Percentiles rank a stretch among this genome's conserved stretches.
These are phyloP conservation scores for Sphaeridia pumilis DNA, from an alignment of 2,888 invertebrate species.

Conservation along the genomic window DNA sequence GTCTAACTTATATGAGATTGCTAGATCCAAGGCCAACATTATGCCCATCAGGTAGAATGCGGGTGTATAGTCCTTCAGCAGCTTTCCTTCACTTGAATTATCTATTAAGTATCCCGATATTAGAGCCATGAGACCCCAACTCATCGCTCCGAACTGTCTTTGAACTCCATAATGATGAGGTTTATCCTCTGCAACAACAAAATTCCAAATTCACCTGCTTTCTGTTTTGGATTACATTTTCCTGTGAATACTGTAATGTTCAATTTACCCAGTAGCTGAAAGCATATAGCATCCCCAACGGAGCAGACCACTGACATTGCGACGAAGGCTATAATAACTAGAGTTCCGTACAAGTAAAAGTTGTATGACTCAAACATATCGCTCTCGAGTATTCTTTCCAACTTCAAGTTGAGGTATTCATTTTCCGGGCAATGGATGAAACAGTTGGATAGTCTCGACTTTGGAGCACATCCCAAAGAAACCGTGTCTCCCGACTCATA, in stretches of 20 bases:
- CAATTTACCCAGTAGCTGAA: slow-evolving; percentile 59
- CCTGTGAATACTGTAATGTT: background rate
- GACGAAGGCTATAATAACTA: slow-evolving; percentile 68
- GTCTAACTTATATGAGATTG: slow-evolving; percentile 35
- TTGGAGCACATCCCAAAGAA: slow-evolving; percentile 19
- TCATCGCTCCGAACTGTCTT: slow-evolving; percentile 75
- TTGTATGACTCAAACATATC: slow-evolving; percentile 41
- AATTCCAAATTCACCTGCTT: too few relatives aligned
- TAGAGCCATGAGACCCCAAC: slow-evolving; percentile 68
- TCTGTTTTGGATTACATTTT: background rate
- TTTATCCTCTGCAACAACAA: slow-evolving; percentile 49
- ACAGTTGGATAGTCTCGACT: slow-evolving; percentile 20
- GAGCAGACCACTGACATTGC: slow-evolving; percentile 77
- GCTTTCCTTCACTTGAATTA: slow-evolving; percentile 50
- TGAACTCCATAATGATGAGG: slow-evolving; percentile 73
- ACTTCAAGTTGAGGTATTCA: slow-evolving; percentile 25
- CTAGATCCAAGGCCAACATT: slow-evolving; percentile 25
- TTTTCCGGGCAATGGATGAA: slow-evolving; percentile 28
- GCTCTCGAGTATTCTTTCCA: slow-evolving; percentile 24
- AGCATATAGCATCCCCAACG: slow-evolving; percentile 79
- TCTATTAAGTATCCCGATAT: slow-evolving; percentile 69
- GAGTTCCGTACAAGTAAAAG: slow-evolving; percentile 66
- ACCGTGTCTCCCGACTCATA: slow-evolving; percentile 16
- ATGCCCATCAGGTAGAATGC: slow-evolving; percentile 59
- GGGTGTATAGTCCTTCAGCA: slow-evolving; percentile 61